phyloP scores from a whole-genome alignment of 2,113 vertebrate species.

The Larimichthys crocea region DNA sequence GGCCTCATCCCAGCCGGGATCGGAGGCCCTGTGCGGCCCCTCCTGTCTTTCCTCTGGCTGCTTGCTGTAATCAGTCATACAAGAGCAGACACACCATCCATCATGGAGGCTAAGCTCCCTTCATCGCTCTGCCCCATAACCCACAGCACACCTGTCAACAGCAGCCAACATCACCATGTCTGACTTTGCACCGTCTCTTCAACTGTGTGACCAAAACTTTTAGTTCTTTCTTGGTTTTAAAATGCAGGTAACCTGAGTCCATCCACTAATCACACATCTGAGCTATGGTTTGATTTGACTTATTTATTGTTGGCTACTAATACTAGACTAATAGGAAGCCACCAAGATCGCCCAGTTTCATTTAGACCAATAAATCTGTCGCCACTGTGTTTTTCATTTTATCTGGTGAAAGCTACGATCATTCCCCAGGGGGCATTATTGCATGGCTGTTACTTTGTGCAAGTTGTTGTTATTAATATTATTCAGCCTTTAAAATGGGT shows the following conservation, averaged over 20 bases:
- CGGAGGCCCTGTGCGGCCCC: slow-evolving; percentile 41
- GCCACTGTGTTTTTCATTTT: too few relatives aligned
- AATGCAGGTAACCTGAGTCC: neutral
- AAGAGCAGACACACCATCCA: slow-evolving; percentile 68
- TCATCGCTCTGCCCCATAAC: slow-evolving; percentile 64
- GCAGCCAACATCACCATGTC: slow-evolving; percentile 27
- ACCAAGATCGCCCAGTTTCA: too few relatives aligned
- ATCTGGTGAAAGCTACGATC: too few relatives aligned
- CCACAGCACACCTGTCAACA: slow-evolving; percentile 58
- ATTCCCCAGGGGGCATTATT: too few relatives aligned
- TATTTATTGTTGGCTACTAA: neutral
- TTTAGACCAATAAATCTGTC: too few relatives aligned
- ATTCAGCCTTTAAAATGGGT: neutral
- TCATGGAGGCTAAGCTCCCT: slow-evolving; percentile 69
- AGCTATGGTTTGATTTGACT: neutral
- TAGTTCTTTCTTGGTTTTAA: neutral
- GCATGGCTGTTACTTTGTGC: too few relatives aligned
- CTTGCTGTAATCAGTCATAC: slow-evolving; percentile 77
- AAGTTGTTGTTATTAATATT: too few relatives aligned
- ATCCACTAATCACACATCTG: neutral
- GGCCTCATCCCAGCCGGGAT: slow-evolving; percentile 54
- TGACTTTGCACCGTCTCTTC: slow-evolving; percentile 65
- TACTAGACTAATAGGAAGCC: neutral
- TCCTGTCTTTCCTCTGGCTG: slow-evolving; percentile 58
- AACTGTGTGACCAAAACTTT: slow-evolving; percentile 55